A percentile compares a stretch with the other conserved stretches of the same genome.
Conservation (phyloP, 1,140 invertebrate species). For the Platyura marginata region DNA sequence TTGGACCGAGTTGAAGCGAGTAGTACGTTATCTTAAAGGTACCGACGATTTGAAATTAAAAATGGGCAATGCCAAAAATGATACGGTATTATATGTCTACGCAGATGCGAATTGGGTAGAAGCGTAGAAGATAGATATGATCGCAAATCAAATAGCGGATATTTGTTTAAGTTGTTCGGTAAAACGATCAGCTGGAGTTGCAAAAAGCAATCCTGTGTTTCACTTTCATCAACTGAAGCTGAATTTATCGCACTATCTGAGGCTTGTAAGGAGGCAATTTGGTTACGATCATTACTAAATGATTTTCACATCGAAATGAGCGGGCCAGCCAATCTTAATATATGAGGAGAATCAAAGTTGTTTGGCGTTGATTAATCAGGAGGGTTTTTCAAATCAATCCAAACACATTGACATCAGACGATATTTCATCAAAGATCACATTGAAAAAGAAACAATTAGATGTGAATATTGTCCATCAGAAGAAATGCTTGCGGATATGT, state of each 20-base stretch:
- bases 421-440: slow-evolving; percentile 7
- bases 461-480: slow-evolving; percentile 9
- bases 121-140: slow-evolving; percentile 4
- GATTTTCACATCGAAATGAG: slow-evolving; percentile 5
- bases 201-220: slow-evolving; percentile 7
- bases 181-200: slow-evolving; percentile 7
- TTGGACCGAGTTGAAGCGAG: not conserved
- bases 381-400: slow-evolving; percentile 6
- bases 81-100: slow-evolving; percentile 2
- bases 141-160: slow-evolving; percentile 10
- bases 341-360: slow-evolving; percentile 10
- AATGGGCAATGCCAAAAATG: not conserved
- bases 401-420: slow-evolving; percentile 9
- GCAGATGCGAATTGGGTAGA: slow-evolving; percentile 9
- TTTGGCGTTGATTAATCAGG: slow-evolving; percentile 7
- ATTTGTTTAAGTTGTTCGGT: slow-evolving; percentile 6
- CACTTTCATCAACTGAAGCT: slow-evolving; percentile 7
- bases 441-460: slow-evolving; percentile 4
- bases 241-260: slow-evolving; percentile 5
- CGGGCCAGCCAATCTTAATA: slow-evolving; percentile 6
- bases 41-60: not conserved
- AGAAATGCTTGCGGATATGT: slow-evolving; percentile 9
- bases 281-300: slow-evolving; percentile 6
- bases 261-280: slow-evolving; percentile 7
- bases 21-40: not conserved